Evolutionary conservation across 2,113 vertebrate species (phyloP), one percentile per base, ranked within the genome.

Genomic region (Myotis davidii): DNA sequence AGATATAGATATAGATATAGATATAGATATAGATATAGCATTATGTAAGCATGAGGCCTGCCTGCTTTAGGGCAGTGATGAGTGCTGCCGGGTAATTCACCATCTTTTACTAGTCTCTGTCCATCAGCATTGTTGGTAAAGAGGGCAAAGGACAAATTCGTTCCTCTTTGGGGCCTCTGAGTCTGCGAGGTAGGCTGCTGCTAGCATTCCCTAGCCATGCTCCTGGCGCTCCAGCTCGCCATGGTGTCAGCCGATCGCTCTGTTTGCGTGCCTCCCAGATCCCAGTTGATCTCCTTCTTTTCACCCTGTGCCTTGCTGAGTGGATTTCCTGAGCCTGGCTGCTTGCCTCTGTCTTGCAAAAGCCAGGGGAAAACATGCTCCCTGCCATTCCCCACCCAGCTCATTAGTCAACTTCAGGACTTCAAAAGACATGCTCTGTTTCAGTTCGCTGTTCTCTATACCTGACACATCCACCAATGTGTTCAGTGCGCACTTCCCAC

Each of bases 321-420:
- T 42, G 61, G 48, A 65, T 94, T 97, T 96, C 64, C 85, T 67
- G 64, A 82, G 88, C 25, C 82, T 65, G 73, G 85, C 67, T 83
- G 54, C 77, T 88, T 82, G 72, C 25, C 72, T 90, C 76, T 18
- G 17, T 56, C 79, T 87, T 92, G 32, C 37, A 56, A 74, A 95
- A 88, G 20, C 85, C 78, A 64, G 32, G 65, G 82, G 74, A 86
- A 97, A 95, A 74, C 56, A 23, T 8, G 85, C 48, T 48, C 76
- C 50, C 20, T 56, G 59, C 85, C 64, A 34, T 92, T 88, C 76
- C 74, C 32, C 64, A 79, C 64, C 85, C 91, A 91, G 95, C 42
- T 95, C 97, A 95, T 96, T 78, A 85, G 82, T 96, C 95, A 96
- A 92, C 88, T 94, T 97, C 93, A 88, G n/a, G 64, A 96, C 94